Percentiles rank a stretch among this genome's conserved stretches.
Conservation (phyloP, 2,113 vertebrate species). For the Rhinogobius similis region DNA sequence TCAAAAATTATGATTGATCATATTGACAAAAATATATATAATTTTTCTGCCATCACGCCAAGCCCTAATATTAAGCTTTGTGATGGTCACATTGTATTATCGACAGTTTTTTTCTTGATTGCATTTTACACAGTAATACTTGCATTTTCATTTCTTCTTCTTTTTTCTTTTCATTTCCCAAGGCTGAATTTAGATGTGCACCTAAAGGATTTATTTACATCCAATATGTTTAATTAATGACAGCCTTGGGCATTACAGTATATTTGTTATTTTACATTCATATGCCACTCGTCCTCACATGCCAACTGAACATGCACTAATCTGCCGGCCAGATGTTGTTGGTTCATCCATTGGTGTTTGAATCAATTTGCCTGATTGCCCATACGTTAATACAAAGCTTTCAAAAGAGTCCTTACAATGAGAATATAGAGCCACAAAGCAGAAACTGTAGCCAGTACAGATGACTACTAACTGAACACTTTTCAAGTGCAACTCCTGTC, state of each 20-base stretch:
- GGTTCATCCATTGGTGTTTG: constrained; percentile 41
- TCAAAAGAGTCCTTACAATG: constrained; percentile 24
- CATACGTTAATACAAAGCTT: constrained; percentile 38
- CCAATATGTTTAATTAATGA: not conserved
- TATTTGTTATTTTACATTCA: not conserved
- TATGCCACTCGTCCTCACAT: not conserved
- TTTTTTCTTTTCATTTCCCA: too few species aligned
- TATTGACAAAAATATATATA: too few species aligned
- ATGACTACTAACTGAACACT: not conserved
- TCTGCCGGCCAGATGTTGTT: constrained; percentile 65
- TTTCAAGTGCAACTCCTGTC: not conserved
- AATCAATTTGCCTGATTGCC: constrained; percentile 61
- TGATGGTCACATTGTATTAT: too few species aligned
- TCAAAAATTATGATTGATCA: too few species aligned
- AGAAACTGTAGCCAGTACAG: not conserved
- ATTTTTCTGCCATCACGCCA: too few species aligned
- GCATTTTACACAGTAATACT: too few species aligned
- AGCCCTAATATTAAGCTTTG: too few species aligned
- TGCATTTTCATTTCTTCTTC: too few species aligned
- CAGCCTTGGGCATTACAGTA: not conserved
- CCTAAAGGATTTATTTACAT: not conserved
- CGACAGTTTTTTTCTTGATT: too few species aligned
- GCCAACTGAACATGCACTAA: constrained; percentile 38
- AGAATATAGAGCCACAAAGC: constrained; percentile 9
- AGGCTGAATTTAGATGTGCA: too few species aligned